Percentiles rank a stretch among this genome's conserved stretches.
Conservation (phyloP, 2,113 vertebrate species). For the Siniperca knerii region DNA sequence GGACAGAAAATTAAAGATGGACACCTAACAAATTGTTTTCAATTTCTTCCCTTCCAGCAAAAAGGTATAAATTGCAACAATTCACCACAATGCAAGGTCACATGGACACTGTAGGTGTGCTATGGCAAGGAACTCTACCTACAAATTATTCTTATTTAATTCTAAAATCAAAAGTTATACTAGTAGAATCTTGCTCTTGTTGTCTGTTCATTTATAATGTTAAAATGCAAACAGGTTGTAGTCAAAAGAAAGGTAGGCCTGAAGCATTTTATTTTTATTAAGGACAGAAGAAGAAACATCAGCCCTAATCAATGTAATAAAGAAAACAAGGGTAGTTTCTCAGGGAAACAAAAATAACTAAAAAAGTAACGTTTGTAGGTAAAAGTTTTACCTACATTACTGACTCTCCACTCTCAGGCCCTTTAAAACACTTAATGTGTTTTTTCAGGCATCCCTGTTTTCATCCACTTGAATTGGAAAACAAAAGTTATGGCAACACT, state of each 20-base stretch:
- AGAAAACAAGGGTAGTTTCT: not conserved
- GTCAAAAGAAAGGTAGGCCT: not conserved
- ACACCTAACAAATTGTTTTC: not conserved
- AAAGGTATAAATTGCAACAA: not conserved
- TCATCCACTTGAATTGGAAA: not conserved
- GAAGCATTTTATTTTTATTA: not conserved
- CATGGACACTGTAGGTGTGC: not conserved
- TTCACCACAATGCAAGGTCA: not conserved
- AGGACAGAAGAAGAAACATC: not conserved
- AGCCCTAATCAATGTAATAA: not conserved
- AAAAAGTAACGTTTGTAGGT: not conserved
- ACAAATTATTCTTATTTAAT: not conserved
- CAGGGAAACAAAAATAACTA: not conserved
- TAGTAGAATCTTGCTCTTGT: not conserved
- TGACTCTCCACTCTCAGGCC: not conserved
- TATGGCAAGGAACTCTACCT: not conserved
- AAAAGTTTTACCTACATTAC: not conserved
- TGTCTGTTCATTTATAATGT: not conserved
- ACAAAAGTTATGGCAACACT: not conserved
- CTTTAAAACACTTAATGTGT: not conserved
- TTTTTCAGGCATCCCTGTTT: not conserved
- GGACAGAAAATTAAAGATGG: not conserved
- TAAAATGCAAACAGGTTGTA: not conserved
- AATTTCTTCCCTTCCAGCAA: not conserved
- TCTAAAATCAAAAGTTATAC: not conserved